Evolutionary conservation across 2,888 invertebrate species (phyloP), one percentile per base, ranked within the genome.

Genomic region (Hirtodrosophila trivittata): DNA sequence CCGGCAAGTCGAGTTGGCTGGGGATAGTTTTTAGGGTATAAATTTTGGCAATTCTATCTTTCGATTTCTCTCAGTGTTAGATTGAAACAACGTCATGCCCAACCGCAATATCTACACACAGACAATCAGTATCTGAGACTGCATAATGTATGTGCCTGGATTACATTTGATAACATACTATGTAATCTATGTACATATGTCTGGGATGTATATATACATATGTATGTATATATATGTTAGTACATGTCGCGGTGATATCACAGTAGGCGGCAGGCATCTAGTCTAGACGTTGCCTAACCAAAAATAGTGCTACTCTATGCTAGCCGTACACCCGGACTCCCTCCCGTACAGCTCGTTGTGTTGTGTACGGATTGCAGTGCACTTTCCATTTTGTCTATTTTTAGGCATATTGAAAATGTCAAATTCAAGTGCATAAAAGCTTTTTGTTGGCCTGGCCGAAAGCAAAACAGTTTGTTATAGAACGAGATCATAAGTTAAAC

Each of bases 251-350:
- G 65, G 47, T 43, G 64, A 51, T 65, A 56, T 60, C 18, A 21
- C 66, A 59, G 55, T 51, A 59, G 57, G 46, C 51, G 57, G 39
- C 52, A 55, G 46, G 55, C 54, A 21, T 21, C 60, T 21, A 21
- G 73, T 60, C 81, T 66, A 74, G 73, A 75, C 76, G 43, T 66
- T 73, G 66, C 62, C 62, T 60, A 74, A 81, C 77, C 71, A 69
- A 67, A 84, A 84, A 77, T 74, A 76, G 68, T 64, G 21, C 49
- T 47, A 45, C 54, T 59, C 45, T 66, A 65, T 49, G 21, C 10
- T 12, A 28, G 26, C 12, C 5, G 33, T 59, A 21, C 30, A 42
- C 25, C 18, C 18, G n/a, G n/a, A n/a, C n/a, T n/a, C n/a, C n/a
- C n/a, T n/a, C n/a, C n/a, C n/a, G n/a, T n/a, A n/a, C n/a, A n/a